Evolutionary conservation across 2,113 vertebrate genomes (phyloP).

Genomic region (Rhineura floridana): DNA sequence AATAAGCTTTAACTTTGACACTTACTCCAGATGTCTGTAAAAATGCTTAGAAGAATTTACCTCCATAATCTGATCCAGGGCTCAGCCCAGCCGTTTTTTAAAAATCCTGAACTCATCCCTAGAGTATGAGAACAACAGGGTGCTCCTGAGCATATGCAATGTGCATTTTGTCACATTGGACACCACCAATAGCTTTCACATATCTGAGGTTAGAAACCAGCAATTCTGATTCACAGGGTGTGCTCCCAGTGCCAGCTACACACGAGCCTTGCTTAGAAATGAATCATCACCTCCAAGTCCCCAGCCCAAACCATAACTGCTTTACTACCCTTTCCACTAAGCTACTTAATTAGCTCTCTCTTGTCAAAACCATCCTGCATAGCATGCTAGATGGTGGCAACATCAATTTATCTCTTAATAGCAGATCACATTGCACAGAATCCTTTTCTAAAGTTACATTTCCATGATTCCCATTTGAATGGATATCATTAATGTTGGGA

Average conservation of each 20-base stretch:
- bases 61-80: background rate
- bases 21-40: background rate
- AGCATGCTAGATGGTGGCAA: background rate
- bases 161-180: no score
- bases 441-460: background rate
- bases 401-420: background rate
- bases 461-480: background rate
- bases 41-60: background rate
- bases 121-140: background rate
- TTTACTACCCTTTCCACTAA: background rate
- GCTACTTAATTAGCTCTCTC: background rate
- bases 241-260: background rate
- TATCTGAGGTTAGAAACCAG: background rate
- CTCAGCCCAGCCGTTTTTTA: background rate
- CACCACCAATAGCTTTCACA: no score
- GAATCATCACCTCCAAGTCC: background rate
- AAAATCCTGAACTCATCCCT: background rate
- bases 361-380: background rate
- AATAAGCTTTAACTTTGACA: background rate
- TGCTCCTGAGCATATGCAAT: background rate
- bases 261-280: background rate
- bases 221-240: background rate
- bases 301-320: background rate
- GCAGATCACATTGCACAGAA: background rate
- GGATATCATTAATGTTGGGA: no score